Base-by-base conservation (phyloP, 2,888 invertebrate genomes). In the Crossocerus cetratus region DNA sequence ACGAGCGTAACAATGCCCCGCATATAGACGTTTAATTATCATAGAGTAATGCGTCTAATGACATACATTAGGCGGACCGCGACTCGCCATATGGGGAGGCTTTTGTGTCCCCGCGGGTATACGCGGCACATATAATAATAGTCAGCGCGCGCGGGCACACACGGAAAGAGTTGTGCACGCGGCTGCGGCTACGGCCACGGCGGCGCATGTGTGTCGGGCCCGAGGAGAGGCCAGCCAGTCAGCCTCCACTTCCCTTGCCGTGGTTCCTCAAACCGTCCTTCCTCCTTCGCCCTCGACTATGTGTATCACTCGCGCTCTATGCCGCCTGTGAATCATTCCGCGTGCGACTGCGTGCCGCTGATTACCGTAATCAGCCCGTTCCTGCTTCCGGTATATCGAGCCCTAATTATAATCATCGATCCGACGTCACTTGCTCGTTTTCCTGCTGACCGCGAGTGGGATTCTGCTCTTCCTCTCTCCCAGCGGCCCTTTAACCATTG, bases 21-120 rank as follows among this genome's bases (percentile, higher is more conserved):
- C 68, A 79, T 87, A 88, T 88, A 88, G 88, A 90, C 89, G 87
- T 90, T 90, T 90, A 90, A 90, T 90, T 90, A 89, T 89, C 90
- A 90, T 89, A 90, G 90, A 90, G 90, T 90, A 90, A 89, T 90
- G 88, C 83, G 77, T 82, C 89, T 90, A 90, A 90, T 90, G 88
- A 89, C 90, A 90, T 89, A 89, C 80, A 90, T 90, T 90, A 90
- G 84, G 54, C 81, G 82, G 5, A 32, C 32, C 32, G 81, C 84
- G 86, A 86, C 86, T 88, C 86, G 88, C 88, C 90, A 90, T 90
- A 89, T 90, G 90, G 89, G 84, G 86, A 86, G 79, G 87, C 89
- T 89, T 87, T 90, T 90, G 90, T 90, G 32, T 32, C 32, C 32
- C 88, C 88, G 85, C 72, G 75, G 70, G 67, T 80, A 78, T 77